phyloP scores from a whole-genome alignment of 2,113 vertebrate species.

The Lophura nycthemera region DNA sequence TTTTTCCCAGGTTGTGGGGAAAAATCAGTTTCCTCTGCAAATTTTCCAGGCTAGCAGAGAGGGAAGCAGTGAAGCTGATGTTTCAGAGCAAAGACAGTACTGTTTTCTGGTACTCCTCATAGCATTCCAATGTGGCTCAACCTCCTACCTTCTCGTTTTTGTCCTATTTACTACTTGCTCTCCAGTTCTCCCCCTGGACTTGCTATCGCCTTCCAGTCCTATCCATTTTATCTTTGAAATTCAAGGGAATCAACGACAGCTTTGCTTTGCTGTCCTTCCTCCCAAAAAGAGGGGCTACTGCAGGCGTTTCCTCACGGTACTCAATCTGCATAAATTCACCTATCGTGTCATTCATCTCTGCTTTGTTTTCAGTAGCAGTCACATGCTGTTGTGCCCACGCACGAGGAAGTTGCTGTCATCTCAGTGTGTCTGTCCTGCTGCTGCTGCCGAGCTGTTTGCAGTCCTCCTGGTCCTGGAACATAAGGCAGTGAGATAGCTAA shows the following conservation, averaged over 20 bases:
- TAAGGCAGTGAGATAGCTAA: background rate
- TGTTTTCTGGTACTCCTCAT: background rate
- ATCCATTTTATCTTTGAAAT: background rate
- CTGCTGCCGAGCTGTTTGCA: background rate
- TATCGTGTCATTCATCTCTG: rapidly evolving
- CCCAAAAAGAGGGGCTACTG: background rate
- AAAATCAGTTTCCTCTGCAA: background rate
- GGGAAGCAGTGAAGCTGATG: background rate
- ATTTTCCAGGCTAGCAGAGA: background rate
- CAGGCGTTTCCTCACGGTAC: rapidly evolving
- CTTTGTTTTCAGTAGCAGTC: background rate
- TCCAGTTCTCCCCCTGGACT: background rate
- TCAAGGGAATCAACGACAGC: background rate
- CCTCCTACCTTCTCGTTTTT: background rate
- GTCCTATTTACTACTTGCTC: background rate
- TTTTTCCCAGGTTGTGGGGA: background rate
- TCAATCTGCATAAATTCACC: background rate
- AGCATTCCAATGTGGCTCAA: background rate
- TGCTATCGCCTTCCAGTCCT: background rate
- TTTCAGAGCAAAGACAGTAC: background rate
- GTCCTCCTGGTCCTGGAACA: background rate
- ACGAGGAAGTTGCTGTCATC: background rate
- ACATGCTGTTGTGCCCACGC: background rate
- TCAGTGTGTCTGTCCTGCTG: rapidly evolving
- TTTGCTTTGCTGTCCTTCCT: background rate